Conservation (phyloP, 2,797 vertebrate species). For the Odontamblyopus rebecca region DNA sequence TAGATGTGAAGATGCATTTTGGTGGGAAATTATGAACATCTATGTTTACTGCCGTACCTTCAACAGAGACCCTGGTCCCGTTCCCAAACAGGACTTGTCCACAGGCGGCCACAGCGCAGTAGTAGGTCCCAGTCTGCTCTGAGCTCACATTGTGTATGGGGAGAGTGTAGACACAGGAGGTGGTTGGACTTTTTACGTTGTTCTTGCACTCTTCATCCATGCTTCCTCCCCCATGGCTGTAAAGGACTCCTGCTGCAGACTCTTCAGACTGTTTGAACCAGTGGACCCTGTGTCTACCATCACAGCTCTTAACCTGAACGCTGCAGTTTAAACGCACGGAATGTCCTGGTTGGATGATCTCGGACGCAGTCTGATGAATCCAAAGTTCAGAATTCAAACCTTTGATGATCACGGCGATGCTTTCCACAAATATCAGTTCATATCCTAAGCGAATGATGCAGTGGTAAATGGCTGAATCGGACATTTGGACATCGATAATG, state of each 20-base stretch:
- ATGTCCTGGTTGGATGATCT: conserved; percentile 29
- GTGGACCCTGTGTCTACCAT: conserved; percentile 36
- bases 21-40: no score
- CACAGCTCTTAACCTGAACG: conserved; percentile 42
- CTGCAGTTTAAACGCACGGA: conserved; percentile 51
- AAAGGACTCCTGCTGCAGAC: conserved; percentile 43
- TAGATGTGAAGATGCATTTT: not conserved
- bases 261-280: conserved; percentile 41
- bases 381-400: no score
- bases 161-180: conserved; percentile 34
- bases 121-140: conserved; percentile 42
- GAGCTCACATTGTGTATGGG: conserved; percentile 5
- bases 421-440: conserved; percentile 15
- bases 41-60: not conserved
- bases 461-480: conserved; percentile 43
- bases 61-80: not conserved
- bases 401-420: no score
- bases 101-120: conserved; percentile 59
- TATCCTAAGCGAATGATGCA: conserved; percentile 7
- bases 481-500: conserved; percentile 27
- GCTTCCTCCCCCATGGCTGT: conserved; percentile 32
- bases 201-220: conserved; percentile 32
- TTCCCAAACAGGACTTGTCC: conserved; percentile 47
- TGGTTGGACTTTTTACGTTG: conserved; percentile 2
- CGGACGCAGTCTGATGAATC: no score